A percentile compares a stretch with the other conserved stretches of the same genome.
Evolutionary conservation across 2,797 vertebrate species (phyloP).

Genomic region (Hafferia zeledoni): DNA sequence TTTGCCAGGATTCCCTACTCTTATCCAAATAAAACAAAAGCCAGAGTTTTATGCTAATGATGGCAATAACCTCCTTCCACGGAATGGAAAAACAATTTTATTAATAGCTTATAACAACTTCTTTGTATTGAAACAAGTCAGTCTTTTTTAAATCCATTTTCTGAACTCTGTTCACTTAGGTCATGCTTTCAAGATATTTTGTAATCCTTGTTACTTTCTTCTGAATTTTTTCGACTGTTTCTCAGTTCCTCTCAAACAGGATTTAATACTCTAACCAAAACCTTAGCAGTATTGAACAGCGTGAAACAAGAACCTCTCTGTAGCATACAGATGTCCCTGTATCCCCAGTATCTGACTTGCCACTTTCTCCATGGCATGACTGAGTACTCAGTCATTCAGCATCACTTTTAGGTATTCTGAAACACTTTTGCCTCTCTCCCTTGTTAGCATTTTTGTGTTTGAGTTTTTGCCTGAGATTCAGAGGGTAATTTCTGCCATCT

Average conservation of each 20-base stretch:
- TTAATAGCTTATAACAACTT: not conserved
- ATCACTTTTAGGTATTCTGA: not conserved
- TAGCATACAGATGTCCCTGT: not conserved
- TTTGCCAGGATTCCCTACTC: not conserved
- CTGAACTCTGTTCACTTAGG: not conserved
- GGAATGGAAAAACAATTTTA: not conserved
- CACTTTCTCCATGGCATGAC: not conserved
- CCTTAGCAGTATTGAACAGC: not conserved
- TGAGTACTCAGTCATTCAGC: not conserved
- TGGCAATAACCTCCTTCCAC: not conserved
- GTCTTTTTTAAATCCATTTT: not conserved
- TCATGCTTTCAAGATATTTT: not conserved
- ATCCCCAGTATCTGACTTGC: not conserved
- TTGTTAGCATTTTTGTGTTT: not conserved
- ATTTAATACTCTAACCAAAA: not conserved
- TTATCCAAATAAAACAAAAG: not conserved
- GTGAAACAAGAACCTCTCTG: not conserved
- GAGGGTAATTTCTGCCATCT: not conserved
- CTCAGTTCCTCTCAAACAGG: not conserved
- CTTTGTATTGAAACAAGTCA: not conserved
- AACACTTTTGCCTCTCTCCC: not conserved
- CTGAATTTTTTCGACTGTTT: not conserved
- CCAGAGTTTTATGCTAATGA: not conserved
- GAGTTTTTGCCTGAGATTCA: not conserved
- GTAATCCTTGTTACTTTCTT: not conserved